A percentile compares a stretch with the other conserved stretches of the same genome.
Evolutionary conservation across 2,888 invertebrate genomes (phyloP).

Genomic region (Caradrina clavipalpis): DNA sequence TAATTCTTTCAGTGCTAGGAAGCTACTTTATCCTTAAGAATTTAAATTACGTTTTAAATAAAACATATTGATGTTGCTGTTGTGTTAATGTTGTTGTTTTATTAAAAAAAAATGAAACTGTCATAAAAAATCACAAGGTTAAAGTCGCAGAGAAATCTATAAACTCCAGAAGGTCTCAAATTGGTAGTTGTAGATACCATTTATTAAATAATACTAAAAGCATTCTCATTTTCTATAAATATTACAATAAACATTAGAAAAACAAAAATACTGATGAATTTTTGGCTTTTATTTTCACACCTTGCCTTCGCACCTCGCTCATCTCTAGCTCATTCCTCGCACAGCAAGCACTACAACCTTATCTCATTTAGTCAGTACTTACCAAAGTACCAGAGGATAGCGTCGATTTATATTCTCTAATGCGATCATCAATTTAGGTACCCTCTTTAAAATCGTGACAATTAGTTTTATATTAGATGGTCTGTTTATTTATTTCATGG

Average conservation of each 20-base stretch:
- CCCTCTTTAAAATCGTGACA: constrained; percentile 36
- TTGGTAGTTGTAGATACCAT: background rate
- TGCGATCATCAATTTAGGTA: constrained; percentile 40
- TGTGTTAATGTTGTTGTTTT: no score
- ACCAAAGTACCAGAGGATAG: constrained; percentile 16
- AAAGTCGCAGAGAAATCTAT: no score
- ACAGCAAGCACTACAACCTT: background rate
- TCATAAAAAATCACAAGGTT: no score
- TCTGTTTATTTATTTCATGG: background rate
- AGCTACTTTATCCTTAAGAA: no score
- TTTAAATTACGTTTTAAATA: no score
- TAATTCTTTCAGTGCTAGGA: no score
- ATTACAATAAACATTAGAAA: no score
- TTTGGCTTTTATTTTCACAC: background rate
- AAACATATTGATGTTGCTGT: no score
- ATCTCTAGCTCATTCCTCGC: constrained; percentile 31
- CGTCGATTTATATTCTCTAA: constrained; percentile 53
- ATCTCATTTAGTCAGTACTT: constrained; percentile 4
- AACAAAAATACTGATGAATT: no score
- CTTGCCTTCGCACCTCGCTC: constrained; percentile 6
- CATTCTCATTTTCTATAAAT: no score
- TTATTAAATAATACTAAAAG: no score
- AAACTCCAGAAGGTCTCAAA: background rate
- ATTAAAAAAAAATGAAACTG: no score
- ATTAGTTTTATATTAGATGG: constrained; percentile 17